These are phyloP conservation scores for Xanthorhoe spadicearia DNA, from an alignment of 2,888 invertebrate genomes.

Conservation along the genomic window DNA sequence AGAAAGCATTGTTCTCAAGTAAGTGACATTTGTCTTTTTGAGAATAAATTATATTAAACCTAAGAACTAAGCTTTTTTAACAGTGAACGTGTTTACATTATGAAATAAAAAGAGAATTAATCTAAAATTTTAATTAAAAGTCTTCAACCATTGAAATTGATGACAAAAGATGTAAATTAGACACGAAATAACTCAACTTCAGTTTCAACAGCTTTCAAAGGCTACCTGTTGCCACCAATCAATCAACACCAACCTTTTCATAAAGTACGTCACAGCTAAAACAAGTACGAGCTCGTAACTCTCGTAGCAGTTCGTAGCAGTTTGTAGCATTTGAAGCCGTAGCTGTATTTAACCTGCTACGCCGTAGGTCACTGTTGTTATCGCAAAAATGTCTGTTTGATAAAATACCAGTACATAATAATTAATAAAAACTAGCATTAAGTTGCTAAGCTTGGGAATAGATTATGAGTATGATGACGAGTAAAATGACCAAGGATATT, in stretches of 20 bases:
- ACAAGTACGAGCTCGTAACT: neutral
- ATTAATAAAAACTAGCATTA: no score
- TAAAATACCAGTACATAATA: no score
- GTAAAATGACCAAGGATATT: no score
- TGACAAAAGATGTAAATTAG: conserved; percentile 2
- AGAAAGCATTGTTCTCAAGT: no score
- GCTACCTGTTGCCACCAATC: conserved; percentile 7
- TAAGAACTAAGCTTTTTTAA: no score
- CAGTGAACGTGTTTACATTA: neutral
- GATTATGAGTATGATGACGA: no score
- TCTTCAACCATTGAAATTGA: neutral
- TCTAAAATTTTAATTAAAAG: neutral
- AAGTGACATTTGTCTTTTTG: no score
- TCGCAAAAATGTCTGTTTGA: neutral
- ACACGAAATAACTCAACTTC: neutral
- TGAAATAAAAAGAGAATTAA: neutral
- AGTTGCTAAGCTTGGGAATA: no score
- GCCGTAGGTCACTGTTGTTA: neutral
- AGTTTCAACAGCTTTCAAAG: conserved; percentile 1
- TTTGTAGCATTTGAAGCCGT: neutral
- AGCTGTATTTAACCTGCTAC: neutral
- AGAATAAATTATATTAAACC: no score
- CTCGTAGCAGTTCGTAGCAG: neutral
- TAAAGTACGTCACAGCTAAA: neutral
- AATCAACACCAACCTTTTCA: conserved; percentile 6